phyloP scores from a whole-genome alignment of 1,140 invertebrate genomes.

The Coptotermes formosanus region DNA sequence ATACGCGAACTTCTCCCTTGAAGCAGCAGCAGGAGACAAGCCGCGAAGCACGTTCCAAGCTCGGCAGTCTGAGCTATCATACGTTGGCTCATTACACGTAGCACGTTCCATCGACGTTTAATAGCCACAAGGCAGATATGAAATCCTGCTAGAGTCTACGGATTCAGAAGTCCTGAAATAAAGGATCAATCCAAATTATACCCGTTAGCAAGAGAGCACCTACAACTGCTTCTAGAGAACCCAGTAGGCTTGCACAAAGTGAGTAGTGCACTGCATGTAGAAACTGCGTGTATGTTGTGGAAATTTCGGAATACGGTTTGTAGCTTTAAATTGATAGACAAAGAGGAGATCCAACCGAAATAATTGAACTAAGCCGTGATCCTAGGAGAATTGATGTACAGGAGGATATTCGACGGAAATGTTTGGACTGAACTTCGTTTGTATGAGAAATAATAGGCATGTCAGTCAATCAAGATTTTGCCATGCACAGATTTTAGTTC shows the following conservation, averaged over 20 bases:
- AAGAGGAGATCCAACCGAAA: too few relatives aligned
- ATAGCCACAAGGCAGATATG: background rate
- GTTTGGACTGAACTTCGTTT: background rate
- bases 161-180: background rate
- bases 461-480: background rate
- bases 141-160: background rate
- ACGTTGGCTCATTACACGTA: background rate
- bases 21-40: too few relatives aligned
- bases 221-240: background rate
- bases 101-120: background rate
- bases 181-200: background rate
- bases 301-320: background rate
- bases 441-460: background rate
- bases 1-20: too few relatives aligned
- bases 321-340: background rate
- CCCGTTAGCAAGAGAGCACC: background rate
- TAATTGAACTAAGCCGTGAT: background rate
- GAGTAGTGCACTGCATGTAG: background rate
- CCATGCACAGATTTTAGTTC: background rate
- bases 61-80: too few relatives aligned
- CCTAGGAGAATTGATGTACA: too few relatives aligned
- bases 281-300: background rate
- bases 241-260: background rate
- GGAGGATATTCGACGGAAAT: too few relatives aligned
- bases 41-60: too few relatives aligned